Conservation (phyloP, 2,113 vertebrate species). For the Chloropsis hardwickii region DNA sequence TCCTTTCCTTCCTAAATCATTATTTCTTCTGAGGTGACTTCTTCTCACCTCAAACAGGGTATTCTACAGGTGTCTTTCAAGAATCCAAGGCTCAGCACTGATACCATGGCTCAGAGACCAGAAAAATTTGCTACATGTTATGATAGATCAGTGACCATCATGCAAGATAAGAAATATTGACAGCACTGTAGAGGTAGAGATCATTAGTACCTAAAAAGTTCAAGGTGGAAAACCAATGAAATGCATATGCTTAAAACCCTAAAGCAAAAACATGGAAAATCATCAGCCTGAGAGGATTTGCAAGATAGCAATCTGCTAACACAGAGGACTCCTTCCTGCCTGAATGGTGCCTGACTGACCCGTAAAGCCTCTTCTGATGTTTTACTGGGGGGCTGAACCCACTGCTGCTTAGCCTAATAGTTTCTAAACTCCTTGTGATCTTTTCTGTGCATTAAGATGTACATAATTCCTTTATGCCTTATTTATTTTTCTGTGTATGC, state of each 20-base stretch:
- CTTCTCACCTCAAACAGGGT: background rate
- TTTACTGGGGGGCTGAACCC: background rate
- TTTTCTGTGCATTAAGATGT: background rate
- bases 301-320: background rate
- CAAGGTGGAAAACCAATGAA: background rate
- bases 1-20: background rate
- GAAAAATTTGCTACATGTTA: background rate
- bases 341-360: background rate
- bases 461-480: background rate
- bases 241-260: background rate
- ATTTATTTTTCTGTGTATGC: background rate
- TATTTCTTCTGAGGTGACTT: background rate
- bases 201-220: background rate
- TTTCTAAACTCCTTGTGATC: background rate
- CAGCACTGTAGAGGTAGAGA: background rate
- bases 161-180: background rate
- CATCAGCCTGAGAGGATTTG: background rate
- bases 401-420: background rate
- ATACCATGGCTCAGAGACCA: background rate
- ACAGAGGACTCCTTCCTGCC: background rate
- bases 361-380: background rate
- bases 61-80: background rate
- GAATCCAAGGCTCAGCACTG: background rate
- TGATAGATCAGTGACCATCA: background rate
- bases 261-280: background rate